Evolutionary conservation across 2,888 invertebrate species (phyloP), one percentile per base, ranked within the genome.

Genomic region (Cremastobaeus sp.): DNA sequence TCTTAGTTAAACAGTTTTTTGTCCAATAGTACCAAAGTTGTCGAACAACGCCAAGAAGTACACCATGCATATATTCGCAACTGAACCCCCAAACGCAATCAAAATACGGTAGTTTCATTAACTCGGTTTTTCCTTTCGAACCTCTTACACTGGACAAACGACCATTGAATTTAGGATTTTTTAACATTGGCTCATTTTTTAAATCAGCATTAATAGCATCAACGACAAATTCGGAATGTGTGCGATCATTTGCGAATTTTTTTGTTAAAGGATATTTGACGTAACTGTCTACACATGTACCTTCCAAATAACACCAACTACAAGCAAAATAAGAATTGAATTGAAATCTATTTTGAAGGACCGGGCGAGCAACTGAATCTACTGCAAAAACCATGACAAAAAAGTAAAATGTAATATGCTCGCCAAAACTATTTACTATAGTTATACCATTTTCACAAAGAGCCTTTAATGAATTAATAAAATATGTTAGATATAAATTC

Each of bases 21-120:
- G 8, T 37, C 68, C 74, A 74, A 20, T 30, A n/a, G 3, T 17
- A 30, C 68, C 59, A 71, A 6, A 71, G 21, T 17, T 68, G 57
- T 12, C 57, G 47, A 0, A 35, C 35, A 8, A 69, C 48, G 2
- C 71, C 74, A 4, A 71, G 30, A 3, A 68, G 17, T 2, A 65
- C 18, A 15, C 43, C 50, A 28, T 76, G 76, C 50, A 66, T 55
- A 17, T 70, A 60, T n/a, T 76, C 76, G n/a, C n/a, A n/a, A n/a
- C n/a, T n/a, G n/a, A n/a, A n/a, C n/a, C n/a, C n/a, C n/a, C n/a
- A n/a, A 2, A 77, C 62, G n/a, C 34, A 41, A 57, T 77, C 74
- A 50, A 60, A 52, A 9, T 60, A 20, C 8, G 20, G 32, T 15
- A 69, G 8, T 32, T 8, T 9, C 30, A n/a, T n/a, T 17, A 69